These are phyloP conservation scores for Diorhabda elongata DNA, from an alignment of 1,140 invertebrate species.

Conservation along the genomic window DNA sequence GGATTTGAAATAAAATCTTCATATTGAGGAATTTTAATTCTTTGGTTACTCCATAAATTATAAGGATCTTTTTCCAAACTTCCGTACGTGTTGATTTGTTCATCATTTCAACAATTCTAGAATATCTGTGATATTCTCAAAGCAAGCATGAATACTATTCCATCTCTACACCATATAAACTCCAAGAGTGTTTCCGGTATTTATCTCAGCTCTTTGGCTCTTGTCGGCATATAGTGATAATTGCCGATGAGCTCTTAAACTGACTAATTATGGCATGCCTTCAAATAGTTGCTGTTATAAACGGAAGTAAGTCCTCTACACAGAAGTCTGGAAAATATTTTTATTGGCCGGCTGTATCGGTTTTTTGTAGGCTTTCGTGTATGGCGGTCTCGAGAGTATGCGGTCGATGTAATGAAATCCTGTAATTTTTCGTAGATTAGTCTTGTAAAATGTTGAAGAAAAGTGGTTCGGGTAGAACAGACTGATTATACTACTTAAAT, in stretches of 20 bases:
- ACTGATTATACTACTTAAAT: too few species aligned
- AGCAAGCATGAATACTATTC: too few species aligned
- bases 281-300: background rate
- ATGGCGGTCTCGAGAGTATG: background rate
- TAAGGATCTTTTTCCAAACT: too few species aligned
- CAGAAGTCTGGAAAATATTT: background rate
- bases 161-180: background rate
- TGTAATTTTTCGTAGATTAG: background rate
- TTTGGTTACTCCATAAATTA: too few species aligned
- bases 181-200: background rate
- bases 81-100: too few species aligned
- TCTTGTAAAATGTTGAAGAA: background rate
- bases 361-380: conserved; percentile 2
- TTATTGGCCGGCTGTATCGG: background rate
- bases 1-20: too few species aligned
- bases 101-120: too few species aligned
- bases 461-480: background rate
- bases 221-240: conserved; percentile 1
- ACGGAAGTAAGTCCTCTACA: background rate
- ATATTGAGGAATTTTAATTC: too few species aligned
- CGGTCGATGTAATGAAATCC: conserved; percentile 1
- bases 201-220: background rate
- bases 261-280: background rate
- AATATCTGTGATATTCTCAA: too few species aligned
- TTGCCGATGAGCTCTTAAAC: background rate